phyloP scores from a whole-genome alignment of 2,888 invertebrate species.

The Eupithecia tripunctaria region DNA sequence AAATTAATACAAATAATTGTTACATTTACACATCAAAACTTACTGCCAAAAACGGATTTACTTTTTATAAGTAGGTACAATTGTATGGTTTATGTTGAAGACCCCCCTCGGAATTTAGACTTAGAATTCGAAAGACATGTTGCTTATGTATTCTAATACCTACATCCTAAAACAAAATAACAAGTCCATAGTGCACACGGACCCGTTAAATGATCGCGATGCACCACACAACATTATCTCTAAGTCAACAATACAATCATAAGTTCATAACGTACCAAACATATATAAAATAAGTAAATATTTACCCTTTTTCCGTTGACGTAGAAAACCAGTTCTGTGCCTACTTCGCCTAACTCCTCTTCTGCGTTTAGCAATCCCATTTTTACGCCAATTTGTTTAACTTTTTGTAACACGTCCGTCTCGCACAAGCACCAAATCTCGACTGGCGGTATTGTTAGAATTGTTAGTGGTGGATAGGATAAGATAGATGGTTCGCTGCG shows the following conservation, averaged over 20 bases:
- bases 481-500: conserved; percentile 15
- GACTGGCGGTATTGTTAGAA: conserved; percentile 44
- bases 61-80: not conserved
- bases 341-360: conserved; percentile 62
- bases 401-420: conserved; percentile 47
- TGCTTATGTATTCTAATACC: too few relatives aligned
- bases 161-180: not conserved
- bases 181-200: not conserved
- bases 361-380: conserved; percentile 73
- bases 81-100: not conserved
- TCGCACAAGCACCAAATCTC: conserved; percentile 35
- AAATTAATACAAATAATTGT: too few relatives aligned
- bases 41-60: too few relatives aligned
- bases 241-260: not conserved
- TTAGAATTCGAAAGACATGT: not conserved
- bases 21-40: too few relatives aligned
- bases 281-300: not conserved
- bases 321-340: conserved; percentile 74
- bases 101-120: not conserved
- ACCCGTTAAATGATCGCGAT: not conserved
- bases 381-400: conserved; percentile 36
- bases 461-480: not conserved
- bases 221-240: not conserved
- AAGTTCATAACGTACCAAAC: not conserved
- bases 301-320: conserved; percentile 80